Base-by-base conservation (phyloP, 1,140 invertebrate genomes). In the Bombus superbus region DNA sequence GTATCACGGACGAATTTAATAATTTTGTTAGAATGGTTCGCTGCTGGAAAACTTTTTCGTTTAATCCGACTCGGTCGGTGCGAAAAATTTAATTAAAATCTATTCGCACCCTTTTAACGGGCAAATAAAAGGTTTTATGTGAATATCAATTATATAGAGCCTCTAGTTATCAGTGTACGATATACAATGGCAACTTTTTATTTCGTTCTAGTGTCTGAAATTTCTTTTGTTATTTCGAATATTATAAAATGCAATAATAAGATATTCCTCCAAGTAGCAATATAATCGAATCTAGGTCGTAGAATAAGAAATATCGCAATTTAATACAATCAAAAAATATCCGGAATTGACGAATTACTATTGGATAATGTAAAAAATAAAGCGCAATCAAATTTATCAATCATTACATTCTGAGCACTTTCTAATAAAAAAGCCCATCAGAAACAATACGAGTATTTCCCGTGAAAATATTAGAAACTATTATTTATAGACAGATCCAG, bases 1-100 rank as follows among this genome's bases (percentile, higher is more conserved):
- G n/a, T 32, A 78, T 80, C 83, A 80, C 77, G 64, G 57, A 73
- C 77, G 80, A 85, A 42, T 85, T 73, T 80, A 64, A 69, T 78
- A 83, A 85, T 85, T 80, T 68, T 72, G 77, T 73, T 85, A 85
- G 83, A 80, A 80, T 40, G 53, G 28, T 80, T 85, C 64, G 77
- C 53, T 80, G 53, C 62, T 47, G 40, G 64, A 71, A 53, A 80
- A 80, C 57, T 85, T 80, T 44, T 79, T 62, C n/a, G 77, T 80
- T 73, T 42, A 38, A 72, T 80, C 32, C 22, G 42, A 25, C 53
- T 64, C 68, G 28, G 25, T 80, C 83, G 57, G 38, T 25, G 10
- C 25, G 66, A 57, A 72, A 73, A 80, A 28, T 72, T 84, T 84
- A 71, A 80, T 80, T 78, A 59, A 84, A 80, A 85, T 72, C 57